phyloP scores from a whole-genome alignment of 2,888 invertebrate species.

The Pteria penguin region DNA sequence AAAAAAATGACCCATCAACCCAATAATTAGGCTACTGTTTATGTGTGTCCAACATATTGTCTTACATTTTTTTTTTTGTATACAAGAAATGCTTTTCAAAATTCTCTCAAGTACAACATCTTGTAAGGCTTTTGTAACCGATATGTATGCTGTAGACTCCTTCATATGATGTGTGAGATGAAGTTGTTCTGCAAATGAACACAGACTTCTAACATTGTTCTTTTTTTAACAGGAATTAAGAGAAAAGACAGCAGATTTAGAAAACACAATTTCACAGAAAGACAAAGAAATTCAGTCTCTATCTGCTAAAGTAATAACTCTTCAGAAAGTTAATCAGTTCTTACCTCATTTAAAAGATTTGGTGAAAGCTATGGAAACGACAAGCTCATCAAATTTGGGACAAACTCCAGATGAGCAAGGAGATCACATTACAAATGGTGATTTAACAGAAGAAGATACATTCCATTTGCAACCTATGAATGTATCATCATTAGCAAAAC shows the following conservation, averaged over 20 bases:
- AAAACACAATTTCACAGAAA: background rate
- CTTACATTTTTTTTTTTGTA: no score
- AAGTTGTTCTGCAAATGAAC: no score
- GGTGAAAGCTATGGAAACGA: constrained; percentile 24
- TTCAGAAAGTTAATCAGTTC: constrained; percentile 16
- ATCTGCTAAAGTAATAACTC: background rate
- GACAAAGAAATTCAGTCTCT: constrained; percentile 7
- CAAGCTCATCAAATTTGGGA: background rate
- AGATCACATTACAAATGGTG: background rate
- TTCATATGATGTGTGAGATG: no score
- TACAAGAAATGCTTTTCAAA: no score
- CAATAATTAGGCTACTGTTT: no score
- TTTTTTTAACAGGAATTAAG: background rate
- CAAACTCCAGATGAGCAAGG: constrained; percentile 6
- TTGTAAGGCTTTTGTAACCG: no score
- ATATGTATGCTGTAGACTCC: no score
- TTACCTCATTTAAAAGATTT: constrained; percentile 21
- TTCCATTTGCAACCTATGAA: constrained; percentile 1
- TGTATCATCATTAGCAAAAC: constrained; percentile 37
- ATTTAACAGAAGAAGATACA: background rate
- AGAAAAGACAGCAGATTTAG: background rate
- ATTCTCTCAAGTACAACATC: no score
- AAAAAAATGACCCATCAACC: no score
- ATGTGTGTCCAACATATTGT: no score
- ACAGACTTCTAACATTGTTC: no score